Conservation (phyloP, 2,888 invertebrate species). For the Graphium colonna region DNA sequence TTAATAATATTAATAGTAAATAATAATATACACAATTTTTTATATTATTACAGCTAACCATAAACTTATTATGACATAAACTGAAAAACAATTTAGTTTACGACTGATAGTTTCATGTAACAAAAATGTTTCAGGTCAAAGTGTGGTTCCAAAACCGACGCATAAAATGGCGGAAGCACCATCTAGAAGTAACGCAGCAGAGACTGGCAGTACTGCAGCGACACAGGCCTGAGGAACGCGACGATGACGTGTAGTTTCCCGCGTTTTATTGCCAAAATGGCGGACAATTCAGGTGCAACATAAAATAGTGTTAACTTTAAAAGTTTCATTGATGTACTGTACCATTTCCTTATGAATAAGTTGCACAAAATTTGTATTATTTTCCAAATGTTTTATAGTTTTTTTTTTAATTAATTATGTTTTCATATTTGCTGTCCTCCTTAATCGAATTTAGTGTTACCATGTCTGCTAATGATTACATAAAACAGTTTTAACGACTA, state of each 20-base stretch:
- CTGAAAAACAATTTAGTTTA: too few relatives aligned
- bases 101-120: too few relatives aligned
- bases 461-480: too few relatives aligned
- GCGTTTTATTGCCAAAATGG: slow-evolving; percentile 27
- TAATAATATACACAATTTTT: too few relatives aligned
- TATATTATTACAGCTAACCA: too few relatives aligned
- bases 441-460: too few relatives aligned
- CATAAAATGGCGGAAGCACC: slow-evolving; percentile 98
- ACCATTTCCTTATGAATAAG: neutral
- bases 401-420: neutral
- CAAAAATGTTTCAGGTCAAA: slow-evolving; percentile 86
- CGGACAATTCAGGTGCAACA: slow-evolving; percentile 11
- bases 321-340: neutral
- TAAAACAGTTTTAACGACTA: too few relatives aligned
- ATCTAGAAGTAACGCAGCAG: slow-evolving; percentile 94
- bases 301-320: slow-evolving; percentile 4
- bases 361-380: neutral
- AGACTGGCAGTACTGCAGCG: slow-evolving; percentile 82
- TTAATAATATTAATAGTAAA: too few relatives aligned
- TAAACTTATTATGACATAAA: too few relatives aligned
- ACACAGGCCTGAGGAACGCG: slow-evolving; percentile 59
- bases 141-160: slow-evolving; percentile 96
- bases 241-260: slow-evolving; percentile 46
- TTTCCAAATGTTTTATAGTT: neutral
- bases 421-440: too few relatives aligned